A percentile compares a stretch with the other conserved stretches of the same genome.
Evolutionary conservation across 2,113 vertebrate species (phyloP).

Genomic region (Myotis davidii): DNA sequence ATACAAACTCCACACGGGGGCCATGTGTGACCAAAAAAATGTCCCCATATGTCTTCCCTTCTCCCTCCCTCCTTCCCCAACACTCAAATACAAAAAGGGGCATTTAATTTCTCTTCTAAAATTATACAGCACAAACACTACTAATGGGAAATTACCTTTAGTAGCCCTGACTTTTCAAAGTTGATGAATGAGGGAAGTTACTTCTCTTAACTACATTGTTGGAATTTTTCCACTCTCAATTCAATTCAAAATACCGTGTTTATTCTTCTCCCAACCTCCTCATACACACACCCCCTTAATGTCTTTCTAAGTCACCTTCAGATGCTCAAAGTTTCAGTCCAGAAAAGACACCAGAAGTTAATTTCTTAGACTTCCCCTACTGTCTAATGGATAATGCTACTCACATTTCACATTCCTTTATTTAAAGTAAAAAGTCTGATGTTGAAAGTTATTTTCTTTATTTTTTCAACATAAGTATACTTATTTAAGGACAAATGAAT

Average conservation of each 20-base stretch:
- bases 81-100: neutral
- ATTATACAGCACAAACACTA: conserved; percentile 33
- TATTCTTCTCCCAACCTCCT: neutral
- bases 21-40: neutral
- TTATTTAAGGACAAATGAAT: neutral
- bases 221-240: conserved; percentile 76
- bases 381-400: neutral
- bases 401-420: neutral
- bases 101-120: conserved; percentile 51
- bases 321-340: neutral
- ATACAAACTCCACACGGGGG: neutral
- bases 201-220: conserved; percentile 72
- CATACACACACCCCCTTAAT: neutral
- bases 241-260: conserved; percentile 61
- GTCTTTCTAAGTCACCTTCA: conserved; percentile 69
- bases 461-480: neutral
- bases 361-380: neutral
- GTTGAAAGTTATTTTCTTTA: neutral
- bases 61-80: neutral
- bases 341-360: neutral
- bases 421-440: neutral
- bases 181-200: conserved; percentile 70
- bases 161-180: conserved; percentile 49
- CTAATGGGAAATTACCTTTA: conserved; percentile 69
- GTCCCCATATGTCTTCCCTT: neutral